Percentiles rank a stretch among this genome's conserved stretches.
These are phyloP conservation scores for Hydrotaea diabolus DNA, from an alignment of 2,888 invertebrate genomes.

Conservation along the genomic window DNA sequence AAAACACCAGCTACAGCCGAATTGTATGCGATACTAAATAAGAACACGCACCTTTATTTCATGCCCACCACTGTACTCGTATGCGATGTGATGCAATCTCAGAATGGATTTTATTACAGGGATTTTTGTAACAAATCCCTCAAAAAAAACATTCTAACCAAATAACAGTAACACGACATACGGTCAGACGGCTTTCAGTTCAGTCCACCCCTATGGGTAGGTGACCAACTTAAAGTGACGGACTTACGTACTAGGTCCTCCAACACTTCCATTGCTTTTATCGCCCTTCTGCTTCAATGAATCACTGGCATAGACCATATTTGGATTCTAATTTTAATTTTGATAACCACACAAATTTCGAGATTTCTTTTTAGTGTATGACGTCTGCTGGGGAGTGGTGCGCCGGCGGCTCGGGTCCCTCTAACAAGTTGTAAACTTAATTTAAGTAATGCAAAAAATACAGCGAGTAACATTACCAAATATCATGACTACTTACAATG, in stretches of 20 bases:
- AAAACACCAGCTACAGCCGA: neutral
- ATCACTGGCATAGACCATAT: neutral
- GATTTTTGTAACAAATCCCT: constrained; percentile 24
- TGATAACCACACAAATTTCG: neutral
- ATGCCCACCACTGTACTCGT: neutral
- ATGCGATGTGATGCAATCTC: constrained; percentile 75
- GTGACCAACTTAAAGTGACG: neutral
- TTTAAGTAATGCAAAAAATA: constrained; percentile 8
- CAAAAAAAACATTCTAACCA: neutral
- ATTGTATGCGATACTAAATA: constrained; percentile 27
- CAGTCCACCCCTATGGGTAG: no score
- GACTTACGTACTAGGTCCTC: neutral
- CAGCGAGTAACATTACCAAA: neutral
- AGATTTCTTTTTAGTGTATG: neutral
- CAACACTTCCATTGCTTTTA: neutral
- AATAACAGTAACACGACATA: neutral
- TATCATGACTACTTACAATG: no score
- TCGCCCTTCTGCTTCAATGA: constrained; percentile 9
- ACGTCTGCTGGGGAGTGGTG: neutral
- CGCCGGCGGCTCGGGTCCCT: neutral
- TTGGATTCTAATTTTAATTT: neutral
- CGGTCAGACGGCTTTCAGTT: neutral
- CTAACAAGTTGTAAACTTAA: neutral
- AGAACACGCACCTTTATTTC: constrained; percentile 72
- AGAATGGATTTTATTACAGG: constrained; percentile 62